Base-by-base conservation (phyloP, 2,888 invertebrate genomes). In the Heliconius charithonia region DNA sequence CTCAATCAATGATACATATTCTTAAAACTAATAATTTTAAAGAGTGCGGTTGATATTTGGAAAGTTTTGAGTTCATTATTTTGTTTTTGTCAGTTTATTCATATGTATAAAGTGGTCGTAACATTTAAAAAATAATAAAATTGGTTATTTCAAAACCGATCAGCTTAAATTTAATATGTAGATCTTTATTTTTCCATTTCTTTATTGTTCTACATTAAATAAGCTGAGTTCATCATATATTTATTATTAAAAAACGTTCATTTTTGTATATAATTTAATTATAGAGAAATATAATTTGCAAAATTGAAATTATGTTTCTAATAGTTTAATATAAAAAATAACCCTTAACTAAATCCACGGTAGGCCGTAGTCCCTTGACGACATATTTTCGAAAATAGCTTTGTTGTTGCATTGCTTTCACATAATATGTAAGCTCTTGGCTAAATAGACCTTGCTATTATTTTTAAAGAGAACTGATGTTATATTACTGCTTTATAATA, bases 1-100 rank as follows among this genome's bases (percentile, higher is more conserved):
- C 80, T 82, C 81, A 82, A 80, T 82, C 79, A 79, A 79, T 77
- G 41, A 77, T 81, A 84, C 81, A 84, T 79, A 82, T 65, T 25
- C 75, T 83, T 79, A 79, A 51, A 62, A 62, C 74, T 80, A 77
- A 77, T 19, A 76, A 76, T 67, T 25, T 45, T 45, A 67, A 74
- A 29, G 56, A 65, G 77, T 77, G 69, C 59, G 41, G 59, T 63
- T 66, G 45, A 66, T 66, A 75, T 62, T 51, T 66, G 0, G 13
- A 72, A 56, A 16, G 3, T 9, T 25, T 69, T 6, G n/a, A 29
- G n/a, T 56, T 29, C 2, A 56, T 71, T 56, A 29, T 56, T 25
- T 29, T 29, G 51, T 29, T 51, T 51, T 27, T 4, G 9, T 70
- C n/a, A 45, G 25, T 4, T 51, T 6, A 19, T 41, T 10, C 25